A percentile compares a stretch with the other conserved stretches of the same genome.
These are phyloP conservation scores for Zophobas atratus DNA, from an alignment of 1,140 invertebrate genomes.

Conservation along the genomic window DNA sequence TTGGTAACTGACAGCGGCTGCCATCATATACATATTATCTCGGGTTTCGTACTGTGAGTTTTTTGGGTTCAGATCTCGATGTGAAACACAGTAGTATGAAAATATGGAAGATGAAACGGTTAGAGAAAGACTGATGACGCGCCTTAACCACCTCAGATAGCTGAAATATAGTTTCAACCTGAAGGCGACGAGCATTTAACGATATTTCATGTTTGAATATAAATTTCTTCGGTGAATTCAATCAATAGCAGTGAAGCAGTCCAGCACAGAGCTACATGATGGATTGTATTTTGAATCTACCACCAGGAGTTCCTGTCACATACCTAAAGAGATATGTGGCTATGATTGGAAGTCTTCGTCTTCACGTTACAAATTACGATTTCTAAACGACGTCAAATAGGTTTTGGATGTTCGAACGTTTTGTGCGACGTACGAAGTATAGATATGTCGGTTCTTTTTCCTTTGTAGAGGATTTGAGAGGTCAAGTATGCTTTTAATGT, in stretches of 20 bases:
- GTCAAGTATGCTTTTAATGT: background rate
- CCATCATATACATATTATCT: too few relatives aligned
- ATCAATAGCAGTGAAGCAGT: background rate
- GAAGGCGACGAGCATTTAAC: conserved; percentile 2
- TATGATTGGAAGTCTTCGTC: too few relatives aligned
- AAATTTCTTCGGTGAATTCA: background rate
- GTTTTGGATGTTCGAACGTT: background rate
- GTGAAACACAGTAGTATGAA: background rate
- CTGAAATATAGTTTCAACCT: conserved; percentile 17
- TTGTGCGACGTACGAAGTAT: too few relatives aligned
- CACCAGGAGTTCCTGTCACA: too few relatives aligned
- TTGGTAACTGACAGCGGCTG: too few relatives aligned
- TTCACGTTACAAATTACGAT: too few relatives aligned
- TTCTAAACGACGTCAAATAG: too few relatives aligned
- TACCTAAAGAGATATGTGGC: too few relatives aligned
- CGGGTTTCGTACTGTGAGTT: too few relatives aligned
- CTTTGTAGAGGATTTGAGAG: background rate
- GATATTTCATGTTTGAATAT: background rate
- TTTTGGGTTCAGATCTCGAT: background rate
- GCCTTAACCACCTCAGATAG: conserved; percentile 15
- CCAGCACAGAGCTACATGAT: too few relatives aligned
- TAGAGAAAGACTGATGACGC: background rate
- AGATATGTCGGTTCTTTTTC: background rate
- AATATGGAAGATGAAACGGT: background rate
- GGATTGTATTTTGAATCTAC: too few relatives aligned